These are phyloP conservation scores for Percopsis transmontana DNA, from an alignment of 2,113 vertebrate genomes.

Conservation along the genomic window DNA sequence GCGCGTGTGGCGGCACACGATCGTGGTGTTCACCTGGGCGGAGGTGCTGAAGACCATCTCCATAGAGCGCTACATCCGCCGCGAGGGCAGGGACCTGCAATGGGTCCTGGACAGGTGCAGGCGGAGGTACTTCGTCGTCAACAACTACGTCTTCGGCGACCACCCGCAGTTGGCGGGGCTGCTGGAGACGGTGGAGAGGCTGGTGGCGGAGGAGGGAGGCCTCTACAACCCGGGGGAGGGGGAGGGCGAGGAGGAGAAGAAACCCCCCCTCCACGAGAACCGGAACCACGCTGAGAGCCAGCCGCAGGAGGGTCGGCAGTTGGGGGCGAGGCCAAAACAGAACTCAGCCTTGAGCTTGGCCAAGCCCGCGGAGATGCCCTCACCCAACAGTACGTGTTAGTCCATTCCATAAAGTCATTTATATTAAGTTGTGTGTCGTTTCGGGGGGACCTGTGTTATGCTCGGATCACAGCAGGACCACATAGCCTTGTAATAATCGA, in stretches of 20 bases:
- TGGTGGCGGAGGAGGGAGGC: constrained; percentile 75
- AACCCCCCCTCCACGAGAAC: constrained; percentile 47
- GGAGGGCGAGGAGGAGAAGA: not conserved
- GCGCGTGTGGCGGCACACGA: constrained; percentile 71
- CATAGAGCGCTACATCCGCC: constrained; percentile 78
- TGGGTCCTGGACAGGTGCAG: constrained; percentile 77
- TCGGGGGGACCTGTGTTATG: not conserved
- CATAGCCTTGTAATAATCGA: too few species aligned
- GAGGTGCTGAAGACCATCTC: constrained; percentile 72
- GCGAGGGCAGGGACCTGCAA: constrained; percentile 76
- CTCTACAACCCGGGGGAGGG: constrained; percentile 50
- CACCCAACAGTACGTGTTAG: constrained; percentile 62
- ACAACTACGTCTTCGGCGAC: constrained; percentile 76
- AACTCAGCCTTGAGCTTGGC: constrained; percentile 56
- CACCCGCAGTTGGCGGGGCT: constrained; percentile 70
- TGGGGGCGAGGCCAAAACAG: constrained; percentile 75
- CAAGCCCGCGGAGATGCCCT: constrained; percentile 47
- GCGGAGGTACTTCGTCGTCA: constrained; percentile 76
- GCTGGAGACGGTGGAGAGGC: constrained; percentile 74
- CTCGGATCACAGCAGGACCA: not conserved
- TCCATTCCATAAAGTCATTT: not conserved
- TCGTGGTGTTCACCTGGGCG: constrained; percentile 80
- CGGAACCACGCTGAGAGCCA: constrained; percentile 37
- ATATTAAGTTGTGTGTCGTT: not conserved
- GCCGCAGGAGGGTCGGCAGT: constrained; percentile 47